Base-by-base conservation (phyloP, 2,888 invertebrate genomes). In the Polydesmus complanatus region DNA sequence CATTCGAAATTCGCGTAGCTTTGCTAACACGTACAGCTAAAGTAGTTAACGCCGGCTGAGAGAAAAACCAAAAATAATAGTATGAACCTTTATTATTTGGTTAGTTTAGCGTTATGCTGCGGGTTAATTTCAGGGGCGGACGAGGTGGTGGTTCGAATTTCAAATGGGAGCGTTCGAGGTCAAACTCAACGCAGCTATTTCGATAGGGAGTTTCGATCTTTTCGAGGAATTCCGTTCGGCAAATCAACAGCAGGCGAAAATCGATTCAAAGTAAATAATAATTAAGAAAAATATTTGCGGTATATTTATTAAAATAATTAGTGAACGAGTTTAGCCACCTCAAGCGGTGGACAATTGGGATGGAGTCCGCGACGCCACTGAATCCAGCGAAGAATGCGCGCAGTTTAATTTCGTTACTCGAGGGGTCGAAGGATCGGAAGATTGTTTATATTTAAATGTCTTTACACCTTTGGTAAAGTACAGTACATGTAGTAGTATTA, bases 291-390 rank as follows among this genome's bases (percentile, higher is more conserved):
- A 37, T 37, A 37, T 8, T 8, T 37, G 14, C 37, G 5, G 37
- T 37, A 37, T 37, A 14, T 37, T 8, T 5, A 8, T 5, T 37
- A 37, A 37, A 8, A 37, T 8, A 8, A 37, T 37, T 37, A 14
- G 5, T 37, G 14, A 5, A 37, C 37, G 37, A 37, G 5, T 26
- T 21, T 25, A 58, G 58, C 58, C 51, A 18, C 58, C 58, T 11
- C n/a, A 27, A 19, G 51, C 51, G 21, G 58, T 51, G 14, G 58
- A 58, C 21, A 37, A 19, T 18, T 58, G 58, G 58, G 58, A 58
- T 14, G 58, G 51, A 5, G 22, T 58, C 2, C 25, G 25, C 19
- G 58, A 58, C 52, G 58, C n/a, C 18, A 58, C 58, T 23, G 1
- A 58, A 58, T 11, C 19, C 14, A 53, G 59, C 21, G 21, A 49